Base-by-base conservation (phyloP, 2,888 invertebrate species). In the Lomographa bimaculata region DNA sequence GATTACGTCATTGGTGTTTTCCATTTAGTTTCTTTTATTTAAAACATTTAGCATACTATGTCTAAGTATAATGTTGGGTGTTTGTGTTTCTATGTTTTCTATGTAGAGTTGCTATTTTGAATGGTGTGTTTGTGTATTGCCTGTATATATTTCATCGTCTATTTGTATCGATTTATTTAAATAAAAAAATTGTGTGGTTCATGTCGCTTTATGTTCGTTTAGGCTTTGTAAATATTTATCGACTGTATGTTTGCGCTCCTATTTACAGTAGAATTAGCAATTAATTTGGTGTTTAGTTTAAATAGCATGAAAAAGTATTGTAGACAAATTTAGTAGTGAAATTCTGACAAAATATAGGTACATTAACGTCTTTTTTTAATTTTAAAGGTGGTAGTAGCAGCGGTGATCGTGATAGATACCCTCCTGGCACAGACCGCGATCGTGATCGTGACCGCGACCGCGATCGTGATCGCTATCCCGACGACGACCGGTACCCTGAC, bases 401-500 rank as follows among this genome's bases (percentile, higher is more conserved):
- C 47, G 73, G 75, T 49, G 80, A 55, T 40, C 41, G 54, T 0
- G 54, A 43, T 33, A 32, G 42, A 32, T 43, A 43, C 4, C 42
- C 42, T 28, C 9, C 42, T 27, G 42, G 42, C 10, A 20, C 36
- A 26, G 42, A 54, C 17, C 37, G 53, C 11, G 54, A 61, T 32
- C 58, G 60, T 3, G 59, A 58, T 20, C 54, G 63, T 5, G 64
- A 67, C 25, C 61, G 66, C 5, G 69, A 70, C 36, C 72, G 78
- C 32, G 79, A 53, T 36, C 53, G 53, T 44, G 86, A 87, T 58
- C 82, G 87, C 63, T 85, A 87, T 57, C 85, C 87, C 25, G 79
- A 84, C 50, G 83, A 87, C 47, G 91, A 90, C 57, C 85, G 91
- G 44, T 91, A 90, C 66, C 81, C 90, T 11, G 73, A 82, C 53